phyloP scores from a whole-genome alignment of 2,113 vertebrate species.

The pig (Sus scrofa) region T2T-Sscrofa CM000812.6:108683501-108684000 shows the following conservation, averaged over 20 bases:
- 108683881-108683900: not conserved
- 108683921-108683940: not conserved
- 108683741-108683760: not conserved
- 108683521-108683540: not conserved
- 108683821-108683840: not conserved
- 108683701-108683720: not conserved
- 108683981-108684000: no score
- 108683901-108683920: not conserved
- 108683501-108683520: no score
- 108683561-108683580: not conserved
- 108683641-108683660: not conserved
- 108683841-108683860: not conserved
- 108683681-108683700: not conserved
- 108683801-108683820: not conserved
- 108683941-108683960: not conserved
- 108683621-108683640: not conserved
- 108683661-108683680: not conserved
- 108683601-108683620: not conserved
- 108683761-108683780: not conserved
- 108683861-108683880: not conserved
- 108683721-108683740: not conserved
- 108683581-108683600: not conserved
- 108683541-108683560: not conserved
- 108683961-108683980: not conserved
- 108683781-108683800: not conserved